Evolutionary conservation across 2,888 invertebrate species (phyloP).

Genomic region (Amaurobius ferox): DNA sequence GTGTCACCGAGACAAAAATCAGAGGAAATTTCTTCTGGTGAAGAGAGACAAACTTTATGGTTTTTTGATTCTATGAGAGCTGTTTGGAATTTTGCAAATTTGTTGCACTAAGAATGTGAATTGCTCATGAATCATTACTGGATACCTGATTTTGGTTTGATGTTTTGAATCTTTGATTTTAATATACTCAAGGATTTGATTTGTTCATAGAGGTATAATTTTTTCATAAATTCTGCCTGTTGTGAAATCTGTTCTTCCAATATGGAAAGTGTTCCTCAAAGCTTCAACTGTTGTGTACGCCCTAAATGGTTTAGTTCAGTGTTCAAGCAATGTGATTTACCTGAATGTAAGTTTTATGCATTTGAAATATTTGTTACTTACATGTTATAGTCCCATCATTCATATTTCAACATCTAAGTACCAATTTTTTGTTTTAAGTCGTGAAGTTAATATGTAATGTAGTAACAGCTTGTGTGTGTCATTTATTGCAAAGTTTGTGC

Average conservation of each 20-base stretch:
- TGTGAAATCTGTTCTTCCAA: not conserved
- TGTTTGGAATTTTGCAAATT: slow-evolving; percentile 73
- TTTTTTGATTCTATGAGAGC: slow-evolving; percentile 70
- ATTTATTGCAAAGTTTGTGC: too few species aligned
- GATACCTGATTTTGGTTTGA: slow-evolving; percentile 22
- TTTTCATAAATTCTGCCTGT: not conserved
- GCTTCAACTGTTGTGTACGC: slow-evolving; percentile 72
- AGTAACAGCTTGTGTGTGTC: too few species aligned
- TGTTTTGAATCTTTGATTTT: not conserved
- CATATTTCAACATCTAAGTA: too few species aligned
- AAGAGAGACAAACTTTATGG: slow-evolving; percentile 43
- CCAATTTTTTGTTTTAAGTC: too few species aligned
- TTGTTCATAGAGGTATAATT: not conserved
- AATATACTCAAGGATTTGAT: not conserved
- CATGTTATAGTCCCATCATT: too few species aligned
- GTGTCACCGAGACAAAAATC: slow-evolving; percentile 34
- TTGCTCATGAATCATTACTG: slow-evolving; percentile 10
- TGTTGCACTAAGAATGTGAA: slow-evolving; percentile 51
- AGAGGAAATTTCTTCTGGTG: slow-evolving; percentile 23
- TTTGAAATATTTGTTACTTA: too few species aligned
- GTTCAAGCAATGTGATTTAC: slow-evolving; percentile 73
- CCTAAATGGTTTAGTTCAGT: slow-evolving; percentile 73
- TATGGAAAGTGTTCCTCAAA: slow-evolving; percentile 51
- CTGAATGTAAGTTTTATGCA: slow-evolving; percentile 73
- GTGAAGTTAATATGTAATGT: too few species aligned